Evolutionary conservation across 1,140 invertebrate genomes (phyloP).

Genomic region (Lepidurus arcticus): DNA sequence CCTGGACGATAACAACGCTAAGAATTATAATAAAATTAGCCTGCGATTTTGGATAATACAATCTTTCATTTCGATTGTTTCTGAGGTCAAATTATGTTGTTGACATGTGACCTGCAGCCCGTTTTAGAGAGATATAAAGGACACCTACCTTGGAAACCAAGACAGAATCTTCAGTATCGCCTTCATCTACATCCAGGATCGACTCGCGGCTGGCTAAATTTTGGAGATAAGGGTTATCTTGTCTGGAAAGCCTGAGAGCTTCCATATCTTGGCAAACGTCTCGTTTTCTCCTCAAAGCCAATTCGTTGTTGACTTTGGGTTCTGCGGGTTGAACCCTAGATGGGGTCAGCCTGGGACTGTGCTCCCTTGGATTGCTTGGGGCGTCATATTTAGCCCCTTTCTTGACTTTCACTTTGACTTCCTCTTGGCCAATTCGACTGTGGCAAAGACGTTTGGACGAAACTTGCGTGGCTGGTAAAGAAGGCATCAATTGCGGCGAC

Average conservation of each 20-base stretch:
- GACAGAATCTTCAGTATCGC: constrained; percentile 66
- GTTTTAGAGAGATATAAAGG: neutral
- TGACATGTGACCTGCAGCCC: neutral
- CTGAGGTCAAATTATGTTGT: too few relatives aligned
- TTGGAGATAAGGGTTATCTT: constrained; percentile 76
- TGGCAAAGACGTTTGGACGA: neutral
- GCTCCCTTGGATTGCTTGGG: neutral
- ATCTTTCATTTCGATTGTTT: too few relatives aligned
- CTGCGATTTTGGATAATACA: too few relatives aligned
- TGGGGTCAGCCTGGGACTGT: neutral
- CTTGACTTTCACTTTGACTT: neutral
- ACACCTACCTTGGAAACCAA: constrained; percentile 62
- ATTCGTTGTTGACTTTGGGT: neutral
- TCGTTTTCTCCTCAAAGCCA: neutral
- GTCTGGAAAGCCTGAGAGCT: constrained; percentile 64
- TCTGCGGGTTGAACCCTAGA: neutral
- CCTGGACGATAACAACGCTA: too few relatives aligned
- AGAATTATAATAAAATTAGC: too few relatives aligned
- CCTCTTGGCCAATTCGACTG: neutral
- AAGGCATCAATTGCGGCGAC: neutral
- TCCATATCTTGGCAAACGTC: constrained; percentile 79
- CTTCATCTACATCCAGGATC: constrained; percentile 61
- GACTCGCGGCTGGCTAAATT: constrained; percentile 69
- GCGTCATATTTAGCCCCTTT: neutral
- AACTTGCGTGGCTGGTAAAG: constrained; percentile 1